A percentile compares a stretch with the other conserved stretches of the same genome.
Evolutionary conservation across 2,113 vertebrate genomes (phyloP).

Genomic region (Synchiropus splendidus): DNA sequence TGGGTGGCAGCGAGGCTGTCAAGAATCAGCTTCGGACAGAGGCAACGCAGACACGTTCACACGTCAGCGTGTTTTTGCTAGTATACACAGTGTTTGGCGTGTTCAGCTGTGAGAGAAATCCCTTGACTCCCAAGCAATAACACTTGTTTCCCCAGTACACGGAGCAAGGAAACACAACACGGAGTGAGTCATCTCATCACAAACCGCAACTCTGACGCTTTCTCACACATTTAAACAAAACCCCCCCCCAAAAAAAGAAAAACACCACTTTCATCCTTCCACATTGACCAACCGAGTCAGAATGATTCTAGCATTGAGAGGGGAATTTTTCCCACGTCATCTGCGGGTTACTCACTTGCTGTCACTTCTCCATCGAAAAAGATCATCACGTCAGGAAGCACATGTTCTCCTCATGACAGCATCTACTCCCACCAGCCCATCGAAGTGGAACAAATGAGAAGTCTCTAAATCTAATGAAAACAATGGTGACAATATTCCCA

Average conservation of each 20-base stretch:
- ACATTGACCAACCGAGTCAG: constrained; percentile 4
- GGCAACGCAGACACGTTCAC: constrained; percentile 13
- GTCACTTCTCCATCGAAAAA: constrained; percentile 21
- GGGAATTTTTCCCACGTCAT: constrained; percentile 3
- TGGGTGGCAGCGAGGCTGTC: constrained; percentile 17
- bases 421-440: constrained; percentile 31
- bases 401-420: constrained; percentile 59
- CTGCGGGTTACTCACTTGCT: neutral
- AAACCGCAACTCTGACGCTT: constrained; percentile 60
- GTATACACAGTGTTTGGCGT: constrained; percentile 6
- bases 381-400: constrained; percentile 44
- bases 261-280: constrained; percentile 19
- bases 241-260: too few species aligned
- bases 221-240: constrained; percentile 31
- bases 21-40: constrained; percentile 12
- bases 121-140: neutral
- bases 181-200: constrained; percentile 52
- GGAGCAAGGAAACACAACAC: constrained; percentile 28
- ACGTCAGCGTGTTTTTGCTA: constrained; percentile 7
- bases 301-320: neutral
- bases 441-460: too few species aligned
- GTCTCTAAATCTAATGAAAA: too few species aligned
- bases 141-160: constrained; percentile 9
- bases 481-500: too few species aligned
- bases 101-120: constrained; percentile 17